Evolutionary conservation across 2,113 vertebrate genomes (phyloP), one percentile per base, ranked within the genome.

Genomic region (Pollimyrus isidori): DNA sequence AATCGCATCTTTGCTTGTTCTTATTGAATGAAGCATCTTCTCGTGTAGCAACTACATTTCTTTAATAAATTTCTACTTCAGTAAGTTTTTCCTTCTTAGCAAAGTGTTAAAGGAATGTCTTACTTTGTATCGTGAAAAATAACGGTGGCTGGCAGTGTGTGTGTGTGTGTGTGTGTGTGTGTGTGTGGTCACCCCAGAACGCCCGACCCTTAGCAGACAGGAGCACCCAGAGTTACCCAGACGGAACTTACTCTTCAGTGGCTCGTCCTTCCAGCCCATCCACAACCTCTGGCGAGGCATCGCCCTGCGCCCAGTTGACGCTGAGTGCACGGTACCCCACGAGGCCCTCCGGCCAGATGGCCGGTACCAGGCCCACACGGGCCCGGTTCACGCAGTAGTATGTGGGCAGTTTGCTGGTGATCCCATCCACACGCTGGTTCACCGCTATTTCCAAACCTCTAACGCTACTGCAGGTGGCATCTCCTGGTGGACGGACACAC

Each of bases 251-350:
- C 98, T 96, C 96, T 91, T 97, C 95, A 19, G 94, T 93, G n/a
- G 95, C 95, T 93, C 95, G 97, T 76, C 98, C 98, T 91, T 88
- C 95, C 85, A 97, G 92, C 11, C 97, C 97, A 92, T 98, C 96
- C 91, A 99, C 97, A 48, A 97, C 94, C 89, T 99, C 98, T 91
- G 98, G 35, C 0, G 95, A 96, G 58, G 91, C 3, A 90, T 99
- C 98, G 49, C 97, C 96, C 82, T 96, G 93, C 0, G 96, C 96
- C 98, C 98, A 99, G 89, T 99, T 99, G 91, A 99, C 85, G 90
- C 96, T 95, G 30, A 96, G 92, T 0, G 92, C 94, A 11, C 91
- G 90, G 26, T 92, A 93, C 9, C 89, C 89, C 84, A 89, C 0
- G 4, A 91, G 91, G 11, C 19, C 39, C 5, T 94, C 93, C 48